Base-by-base conservation (phyloP, 1,140 invertebrate genomes). In the Theocolax elegans region DNA sequence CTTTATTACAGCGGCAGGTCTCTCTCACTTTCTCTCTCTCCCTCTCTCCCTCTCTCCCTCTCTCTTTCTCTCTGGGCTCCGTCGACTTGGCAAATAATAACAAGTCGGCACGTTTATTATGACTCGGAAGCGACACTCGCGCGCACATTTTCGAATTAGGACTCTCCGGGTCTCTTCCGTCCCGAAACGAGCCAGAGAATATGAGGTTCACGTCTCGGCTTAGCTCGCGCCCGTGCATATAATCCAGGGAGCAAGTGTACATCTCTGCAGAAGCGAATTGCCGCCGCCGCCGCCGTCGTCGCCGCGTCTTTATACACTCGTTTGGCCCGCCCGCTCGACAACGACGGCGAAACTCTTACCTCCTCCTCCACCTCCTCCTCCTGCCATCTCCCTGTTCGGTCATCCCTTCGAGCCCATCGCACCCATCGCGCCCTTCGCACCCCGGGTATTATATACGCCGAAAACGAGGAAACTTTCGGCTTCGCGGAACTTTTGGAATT, bases 401-500 rank as follows among this genome's bases (percentile, higher is more conserved):
- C 53, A 38, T 67, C 64, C 15, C 15, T 58, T 29, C 21, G 40
- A 23, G 7, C 59, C 35, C 48, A n/a, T n/a, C n/a, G 17, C 21
- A 12, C 9, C 15, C 1, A 31, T 42, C 35, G 27, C 54, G 0
- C 12, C n/a, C 27, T 19, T 1, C 13, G 13, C 53, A 15, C 40
- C 12, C 2, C 15, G 23, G 35, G 38, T 19, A 35, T 40, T 67
- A 35, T 56, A 48, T 35, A 35, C 13, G 27, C 25, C 35, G 15
- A 51, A 59, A 68, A 68, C 48, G 56, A 68, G 67, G 17, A 68
- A 68, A 68, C 44, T 68, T 68, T 31, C 17, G 1, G 29, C 53
- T 19, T n/a, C 54, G 29, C 4, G n/a, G 35, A 68, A 62, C 67
- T 68, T 68, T 60, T 25, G 46, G 48, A 48, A 68, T 68, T 62